These are phyloP conservation scores for Prolemur simus DNA, from an alignment of 2,113 vertebrate genomes.

Conservation along the genomic window DNA sequence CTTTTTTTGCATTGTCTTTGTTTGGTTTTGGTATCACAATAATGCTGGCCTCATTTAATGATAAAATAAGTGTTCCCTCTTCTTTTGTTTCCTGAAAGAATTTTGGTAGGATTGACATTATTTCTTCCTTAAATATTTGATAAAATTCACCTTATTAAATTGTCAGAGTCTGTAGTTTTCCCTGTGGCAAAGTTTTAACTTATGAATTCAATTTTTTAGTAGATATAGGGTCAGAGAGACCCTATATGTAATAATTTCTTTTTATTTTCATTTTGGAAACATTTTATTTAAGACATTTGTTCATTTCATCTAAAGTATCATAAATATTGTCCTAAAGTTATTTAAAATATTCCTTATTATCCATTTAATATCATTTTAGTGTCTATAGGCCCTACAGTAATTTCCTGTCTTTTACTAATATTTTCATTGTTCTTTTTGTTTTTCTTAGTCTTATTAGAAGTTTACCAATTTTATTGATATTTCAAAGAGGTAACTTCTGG, in stretches of 20 bases:
- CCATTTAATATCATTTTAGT: background rate
- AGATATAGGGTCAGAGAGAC: background rate
- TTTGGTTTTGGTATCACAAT: background rate
- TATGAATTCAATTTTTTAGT: background rate
- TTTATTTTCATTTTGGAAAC: background rate
- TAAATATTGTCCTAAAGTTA: background rate
- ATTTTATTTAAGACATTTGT: background rate
- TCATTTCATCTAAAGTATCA: background rate
- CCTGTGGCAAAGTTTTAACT: background rate
- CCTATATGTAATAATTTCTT: background rate
- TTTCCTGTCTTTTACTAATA: background rate
- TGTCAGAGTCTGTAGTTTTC: background rate
- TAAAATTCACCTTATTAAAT: background rate
- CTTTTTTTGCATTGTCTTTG: background rate
- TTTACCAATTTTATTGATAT: background rate
- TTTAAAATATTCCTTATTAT: background rate
- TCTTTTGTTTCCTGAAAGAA: background rate
- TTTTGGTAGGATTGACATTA: background rate
- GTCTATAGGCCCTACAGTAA: background rate
- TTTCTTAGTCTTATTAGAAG: background rate
- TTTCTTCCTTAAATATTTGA: slow-evolving; percentile 18
- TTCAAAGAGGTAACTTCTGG: background rate
- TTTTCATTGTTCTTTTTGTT: background rate
- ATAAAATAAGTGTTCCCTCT: background rate
- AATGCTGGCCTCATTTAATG: background rate